phyloP scores from a whole-genome alignment of 35 echinoderm and acorn worm species.

The Heliocidaris erythrogramma region DNA sequence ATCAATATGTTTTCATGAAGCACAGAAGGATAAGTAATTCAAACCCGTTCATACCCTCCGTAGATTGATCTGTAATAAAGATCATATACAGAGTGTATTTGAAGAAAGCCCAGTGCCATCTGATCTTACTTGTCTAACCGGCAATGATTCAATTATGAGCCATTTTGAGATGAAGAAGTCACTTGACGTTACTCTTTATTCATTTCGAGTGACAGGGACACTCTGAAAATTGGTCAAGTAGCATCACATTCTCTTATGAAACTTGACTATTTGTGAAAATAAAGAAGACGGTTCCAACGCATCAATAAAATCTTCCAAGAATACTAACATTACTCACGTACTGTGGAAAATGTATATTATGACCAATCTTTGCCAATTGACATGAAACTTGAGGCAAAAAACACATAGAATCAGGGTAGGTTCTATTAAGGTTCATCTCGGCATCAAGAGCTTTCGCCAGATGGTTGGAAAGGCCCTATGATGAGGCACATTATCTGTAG shows the following conservation, averaged over 20 bases:
- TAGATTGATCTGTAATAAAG: background rate
- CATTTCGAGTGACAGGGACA: background rate
- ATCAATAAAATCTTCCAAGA: background rate
- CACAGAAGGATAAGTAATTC: background rate
- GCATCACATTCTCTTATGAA: background rate
- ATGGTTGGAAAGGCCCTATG: too few species aligned
- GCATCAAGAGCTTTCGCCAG: too few species aligned
- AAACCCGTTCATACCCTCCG: background rate
- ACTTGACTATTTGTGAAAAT: background rate
- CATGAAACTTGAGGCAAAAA: background rate
- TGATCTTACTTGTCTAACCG: background rate
- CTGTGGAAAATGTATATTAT: background rate
- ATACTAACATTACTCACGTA: background rate
- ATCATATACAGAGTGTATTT: background rate
- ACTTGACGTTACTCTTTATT: background rate
- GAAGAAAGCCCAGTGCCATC: background rate
- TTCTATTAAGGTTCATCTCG: background rate
- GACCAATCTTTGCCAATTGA: background rate
- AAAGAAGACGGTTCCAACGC: background rate
- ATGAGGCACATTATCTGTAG: too few species aligned
- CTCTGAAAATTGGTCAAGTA: background rate
- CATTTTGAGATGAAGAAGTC: background rate
- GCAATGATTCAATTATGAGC: background rate
- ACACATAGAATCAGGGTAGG: background rate
- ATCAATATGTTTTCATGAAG: background rate